Conservation (phyloP, 2,888 invertebrate species). For the Aleiodes leptofemur region DNA sequence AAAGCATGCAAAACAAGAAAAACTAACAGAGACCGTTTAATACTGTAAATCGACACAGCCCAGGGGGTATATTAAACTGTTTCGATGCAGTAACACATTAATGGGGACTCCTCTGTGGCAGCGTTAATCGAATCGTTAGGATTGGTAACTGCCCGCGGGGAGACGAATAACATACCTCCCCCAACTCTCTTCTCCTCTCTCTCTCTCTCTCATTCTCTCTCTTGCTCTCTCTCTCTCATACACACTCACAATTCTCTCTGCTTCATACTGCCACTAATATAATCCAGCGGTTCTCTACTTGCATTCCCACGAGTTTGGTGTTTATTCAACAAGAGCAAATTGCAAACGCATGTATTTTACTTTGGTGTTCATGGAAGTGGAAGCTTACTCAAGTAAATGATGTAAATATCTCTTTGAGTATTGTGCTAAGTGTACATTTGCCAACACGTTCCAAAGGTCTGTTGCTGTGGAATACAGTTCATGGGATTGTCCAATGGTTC, state of each 20-base stretch:
- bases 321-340: conserved; percentile 4
- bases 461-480: too few species aligned
- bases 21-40: background rate
- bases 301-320: conserved; percentile 33
- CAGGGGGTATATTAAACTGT: background rate
- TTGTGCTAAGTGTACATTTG: too few species aligned
- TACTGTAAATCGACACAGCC: background rate
- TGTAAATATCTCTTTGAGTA: too few species aligned
- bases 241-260: background rate
- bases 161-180: conserved; percentile 37
- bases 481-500: too few species aligned
- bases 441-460: too few species aligned
- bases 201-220: background rate
- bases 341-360: too few species aligned
- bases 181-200: background rate
- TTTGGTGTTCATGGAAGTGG: background rate
- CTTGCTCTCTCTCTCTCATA: background rate
- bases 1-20: background rate
- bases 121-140: conserved; percentile 44
- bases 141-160: conserved; percentile 36
- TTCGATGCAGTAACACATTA: conserved; percentile 13
- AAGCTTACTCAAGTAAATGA: background rate
- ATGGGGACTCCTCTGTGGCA: conserved; percentile 21
- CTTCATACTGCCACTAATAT: conserved; percentile 37
- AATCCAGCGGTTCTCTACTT: conserved; percentile 36